Evolutionary conservation across 2,797 vertebrate genomes (phyloP).

Genomic region (Lagodon rhomboides): DNA sequence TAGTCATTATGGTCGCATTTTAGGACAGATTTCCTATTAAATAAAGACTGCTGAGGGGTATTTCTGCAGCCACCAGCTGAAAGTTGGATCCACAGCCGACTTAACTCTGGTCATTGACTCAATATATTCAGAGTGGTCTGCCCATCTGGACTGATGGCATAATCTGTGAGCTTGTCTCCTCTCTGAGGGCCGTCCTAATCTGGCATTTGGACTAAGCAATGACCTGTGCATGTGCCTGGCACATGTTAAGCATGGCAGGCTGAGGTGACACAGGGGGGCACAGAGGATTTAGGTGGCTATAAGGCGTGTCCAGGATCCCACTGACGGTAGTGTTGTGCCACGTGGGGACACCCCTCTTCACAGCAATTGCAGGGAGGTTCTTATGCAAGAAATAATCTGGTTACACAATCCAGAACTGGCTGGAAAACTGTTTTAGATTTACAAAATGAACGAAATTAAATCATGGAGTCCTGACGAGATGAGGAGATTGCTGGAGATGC

Average conservation of each 20-base stretch:
- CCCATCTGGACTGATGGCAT: conserved; percentile 73
- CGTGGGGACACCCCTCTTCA: conserved; percentile 42
- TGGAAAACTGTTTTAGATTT: conserved; percentile 39
- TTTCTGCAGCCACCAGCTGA: conserved; percentile 30
- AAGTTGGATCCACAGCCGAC: conserved; percentile 43
- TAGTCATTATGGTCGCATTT: conserved; percentile 28
- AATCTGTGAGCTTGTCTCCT: conserved; percentile 67
- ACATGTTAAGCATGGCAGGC: conserved; percentile 44
- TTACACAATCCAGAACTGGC: conserved; percentile 65
- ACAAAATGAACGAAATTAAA: conserved; percentile 26
- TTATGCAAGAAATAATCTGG: conserved; percentile 74
- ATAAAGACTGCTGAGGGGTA: conserved; percentile 19
- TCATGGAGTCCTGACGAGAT: conserved; percentile 6
- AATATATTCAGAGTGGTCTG: conserved; percentile 53
- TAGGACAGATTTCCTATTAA: conserved; percentile 8
- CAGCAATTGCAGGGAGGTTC: conserved; percentile 28
- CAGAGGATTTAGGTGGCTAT: conserved; percentile 53
- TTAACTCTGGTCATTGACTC: conserved; percentile 45
- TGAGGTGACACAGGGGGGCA: conserved; percentile 25
- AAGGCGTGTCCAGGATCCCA: conserved; percentile 34
- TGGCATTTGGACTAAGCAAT: conserved; percentile 59
- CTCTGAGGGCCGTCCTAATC: conserved; percentile 65
- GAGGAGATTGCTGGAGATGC: background rate
- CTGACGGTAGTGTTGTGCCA: conserved; percentile 26
- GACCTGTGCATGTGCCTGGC: conserved; percentile 53